Evolutionary conservation across 1,140 invertebrate genomes (phyloP).

Genomic region (Argopecten irradians): DNA sequence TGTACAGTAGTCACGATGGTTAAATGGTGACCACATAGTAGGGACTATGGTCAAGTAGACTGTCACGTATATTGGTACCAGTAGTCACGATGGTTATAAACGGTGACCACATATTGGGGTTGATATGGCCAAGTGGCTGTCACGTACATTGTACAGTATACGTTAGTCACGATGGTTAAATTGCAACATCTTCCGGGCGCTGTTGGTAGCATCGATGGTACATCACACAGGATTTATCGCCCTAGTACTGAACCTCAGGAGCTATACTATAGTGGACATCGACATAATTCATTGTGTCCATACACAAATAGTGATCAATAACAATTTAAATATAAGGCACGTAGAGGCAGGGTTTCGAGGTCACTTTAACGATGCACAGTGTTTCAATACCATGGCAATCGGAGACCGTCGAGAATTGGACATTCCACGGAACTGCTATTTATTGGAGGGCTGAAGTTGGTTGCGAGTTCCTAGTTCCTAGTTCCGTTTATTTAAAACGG

Average conservation of each 20-base stretch:
- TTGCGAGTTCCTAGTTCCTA: too few relatives aligned
- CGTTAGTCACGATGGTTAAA: too few relatives aligned
- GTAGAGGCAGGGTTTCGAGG: not conserved
- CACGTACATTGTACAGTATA: too few relatives aligned
- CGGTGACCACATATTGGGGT: too few relatives aligned
- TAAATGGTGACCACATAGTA: too few relatives aligned
- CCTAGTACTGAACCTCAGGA: not conserved
- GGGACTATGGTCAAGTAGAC: too few relatives aligned
- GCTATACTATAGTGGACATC: conserved; percentile 31
- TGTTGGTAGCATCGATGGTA: not conserved
- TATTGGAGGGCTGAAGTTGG: too few relatives aligned
- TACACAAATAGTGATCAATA: not conserved
- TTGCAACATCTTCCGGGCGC: not conserved
- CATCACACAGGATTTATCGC: not conserved
- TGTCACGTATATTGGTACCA: too few relatives aligned
- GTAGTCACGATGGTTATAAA: too few relatives aligned
- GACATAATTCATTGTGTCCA: conserved; percentile 20
- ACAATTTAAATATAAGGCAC: not conserved
- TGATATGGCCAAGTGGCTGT: too few relatives aligned
- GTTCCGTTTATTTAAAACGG: too few relatives aligned
- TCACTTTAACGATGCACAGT: not conserved
- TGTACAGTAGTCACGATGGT: too few relatives aligned
- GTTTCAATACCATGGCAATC: not conserved
- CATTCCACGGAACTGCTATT: conserved; percentile 25
- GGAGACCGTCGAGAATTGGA: not conserved